Evolutionary conservation across 2,888 invertebrate species (phyloP).

Genomic region (Lapara coniferarum): DNA sequence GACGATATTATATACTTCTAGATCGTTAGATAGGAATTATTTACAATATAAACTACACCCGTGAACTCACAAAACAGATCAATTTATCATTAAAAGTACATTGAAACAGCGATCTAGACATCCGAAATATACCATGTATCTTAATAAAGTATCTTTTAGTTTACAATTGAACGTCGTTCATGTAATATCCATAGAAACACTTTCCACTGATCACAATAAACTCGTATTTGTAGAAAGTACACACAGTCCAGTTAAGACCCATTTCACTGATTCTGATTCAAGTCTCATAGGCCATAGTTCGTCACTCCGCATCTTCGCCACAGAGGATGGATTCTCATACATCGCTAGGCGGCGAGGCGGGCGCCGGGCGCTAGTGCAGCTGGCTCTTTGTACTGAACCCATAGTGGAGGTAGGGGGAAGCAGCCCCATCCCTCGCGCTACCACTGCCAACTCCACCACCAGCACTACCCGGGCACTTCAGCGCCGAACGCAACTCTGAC

Average conservation of each 20-base stretch:
- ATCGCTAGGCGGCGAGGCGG: slow-evolving; percentile 75
- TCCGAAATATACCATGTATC: not conserved
- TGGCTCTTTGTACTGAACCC: slow-evolving; percentile 84
- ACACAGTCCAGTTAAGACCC: not conserved
- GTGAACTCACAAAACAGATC: not conserved
- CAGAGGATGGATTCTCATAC: slow-evolving; percentile 53
- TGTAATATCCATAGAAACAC: not conserved
- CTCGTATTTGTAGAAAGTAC: not conserved
- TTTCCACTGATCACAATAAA: not conserved
- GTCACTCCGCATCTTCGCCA: slow-evolving; percentile 12
- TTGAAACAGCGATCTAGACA: slow-evolving; percentile 4
- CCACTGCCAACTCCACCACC: slow-evolving; percentile 63
- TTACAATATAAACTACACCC: slow-evolving; percentile 14
- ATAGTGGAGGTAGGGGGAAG: slow-evolving; percentile 86
- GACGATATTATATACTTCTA: not conserved
- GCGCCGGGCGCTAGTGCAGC: slow-evolving; percentile 76
- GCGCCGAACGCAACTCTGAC: slow-evolving; percentile 87
- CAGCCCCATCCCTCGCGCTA: slow-evolving; percentile 77
- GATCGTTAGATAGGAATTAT: slow-evolving; percentile 18
- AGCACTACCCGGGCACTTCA: slow-evolving; percentile 86
- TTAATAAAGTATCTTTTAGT: not conserved
- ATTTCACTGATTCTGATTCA: not conserved
- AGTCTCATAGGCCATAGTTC: not conserved
- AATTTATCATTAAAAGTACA: not conserved
- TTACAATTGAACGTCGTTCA: not conserved